A percentile compares a stretch with the other conserved stretches of the same genome.
Conservation (phyloP, 1,140 invertebrate species). For the Ceratosolen solmsi region DNA sequence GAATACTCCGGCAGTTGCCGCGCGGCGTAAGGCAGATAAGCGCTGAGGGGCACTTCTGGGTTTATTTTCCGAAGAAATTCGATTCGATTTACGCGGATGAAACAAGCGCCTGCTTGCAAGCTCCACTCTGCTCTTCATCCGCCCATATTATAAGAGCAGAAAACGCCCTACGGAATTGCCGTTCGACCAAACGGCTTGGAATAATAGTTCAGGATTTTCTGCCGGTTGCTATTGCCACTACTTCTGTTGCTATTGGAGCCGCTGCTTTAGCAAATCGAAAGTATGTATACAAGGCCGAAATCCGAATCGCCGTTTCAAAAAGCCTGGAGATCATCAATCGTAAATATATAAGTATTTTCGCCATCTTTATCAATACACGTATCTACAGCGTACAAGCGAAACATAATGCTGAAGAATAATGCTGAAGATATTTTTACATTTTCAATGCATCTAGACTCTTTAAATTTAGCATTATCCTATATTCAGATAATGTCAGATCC, state of each 20-base stretch:
- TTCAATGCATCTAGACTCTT: no score
- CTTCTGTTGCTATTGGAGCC: neutral
- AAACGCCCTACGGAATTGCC: slow-evolving; percentile 42
- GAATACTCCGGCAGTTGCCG: neutral
- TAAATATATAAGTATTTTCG: no score
- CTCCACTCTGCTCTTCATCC: neutral
- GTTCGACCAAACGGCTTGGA: slow-evolving; percentile 45
- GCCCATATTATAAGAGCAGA: slow-evolving; percentile 47
- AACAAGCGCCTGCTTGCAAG: slow-evolving; percentile 30
- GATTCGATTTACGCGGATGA: slow-evolving; percentile 52
- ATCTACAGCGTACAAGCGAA: no score
- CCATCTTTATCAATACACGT: no score
- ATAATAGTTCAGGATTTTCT: slow-evolving; percentile 50
- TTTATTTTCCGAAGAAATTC: slow-evolving; percentile 53
- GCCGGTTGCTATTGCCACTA: slow-evolving; percentile 1
- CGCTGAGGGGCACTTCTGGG: slow-evolving; percentile 46
- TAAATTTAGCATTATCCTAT: no score
- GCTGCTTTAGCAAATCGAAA: neutral
- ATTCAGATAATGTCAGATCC: no score
- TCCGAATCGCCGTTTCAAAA: neutral
- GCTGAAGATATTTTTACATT: no score
- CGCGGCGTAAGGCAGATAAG: slow-evolving; percentile 36
- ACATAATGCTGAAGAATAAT: no score
- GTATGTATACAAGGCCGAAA: neutral
- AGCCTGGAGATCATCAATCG: neutral